Percentiles rank a stretch among this genome's conserved stretches.
phyloP scores from a whole-genome alignment of 1,140 invertebrate species.

The Ips nitidus region DNA sequence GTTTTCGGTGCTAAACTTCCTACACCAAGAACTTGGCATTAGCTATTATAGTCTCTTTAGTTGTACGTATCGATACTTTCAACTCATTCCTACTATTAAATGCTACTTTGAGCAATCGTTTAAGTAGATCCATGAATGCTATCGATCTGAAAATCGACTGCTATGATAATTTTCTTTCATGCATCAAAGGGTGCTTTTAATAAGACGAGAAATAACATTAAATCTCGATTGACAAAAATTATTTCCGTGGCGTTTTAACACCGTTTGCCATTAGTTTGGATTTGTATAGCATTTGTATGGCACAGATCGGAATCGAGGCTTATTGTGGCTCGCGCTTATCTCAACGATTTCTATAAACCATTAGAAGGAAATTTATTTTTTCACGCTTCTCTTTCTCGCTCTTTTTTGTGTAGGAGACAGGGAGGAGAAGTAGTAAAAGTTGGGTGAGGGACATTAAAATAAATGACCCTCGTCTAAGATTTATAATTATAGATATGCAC shows the following conservation, averaged over 20 bases:
- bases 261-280: constrained; percentile 27
- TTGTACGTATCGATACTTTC: too few species aligned
- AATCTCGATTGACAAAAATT: constrained; percentile 25
- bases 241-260: constrained; percentile 30
- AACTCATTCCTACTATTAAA: too few species aligned
- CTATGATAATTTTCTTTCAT: constrained; percentile 30
- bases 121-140: not conserved
- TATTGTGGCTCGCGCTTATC: constrained; percentile 25
- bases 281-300: constrained; percentile 33
- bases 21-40: too few species aligned
- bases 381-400: too few species aligned
- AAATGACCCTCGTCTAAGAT: too few species aligned
- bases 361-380: not conserved
- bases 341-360: constrained; percentile 1
- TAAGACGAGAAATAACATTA: constrained; percentile 25
- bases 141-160: constrained; percentile 8
- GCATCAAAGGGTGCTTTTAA: constrained; percentile 26
- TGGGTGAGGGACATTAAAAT: too few species aligned
- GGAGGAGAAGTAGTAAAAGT: too few species aligned
- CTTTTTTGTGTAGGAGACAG: too few species aligned
- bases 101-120: too few species aligned
- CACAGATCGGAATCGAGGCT: constrained; percentile 23
- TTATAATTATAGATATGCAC: too few species aligned
- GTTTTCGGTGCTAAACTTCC: too few species aligned
- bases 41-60: too few species aligned